A percentile compares a stretch with the other conserved stretches of the same genome.
These are phyloP conservation scores for Plagodis pulveraria DNA, from an alignment of 2,888 invertebrate genomes.

Conservation along the genomic window DNA sequence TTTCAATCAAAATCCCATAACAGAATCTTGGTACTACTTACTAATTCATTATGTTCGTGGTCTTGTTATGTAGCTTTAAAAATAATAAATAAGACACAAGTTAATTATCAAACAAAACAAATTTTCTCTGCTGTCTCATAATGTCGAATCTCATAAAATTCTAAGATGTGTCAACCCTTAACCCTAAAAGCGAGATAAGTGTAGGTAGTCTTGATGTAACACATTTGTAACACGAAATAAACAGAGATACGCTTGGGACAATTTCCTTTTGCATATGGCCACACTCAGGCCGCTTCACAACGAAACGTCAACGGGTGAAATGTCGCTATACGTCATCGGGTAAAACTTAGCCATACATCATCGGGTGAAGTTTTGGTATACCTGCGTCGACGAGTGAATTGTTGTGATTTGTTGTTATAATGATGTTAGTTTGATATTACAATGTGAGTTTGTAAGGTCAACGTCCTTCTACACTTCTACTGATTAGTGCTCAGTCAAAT, in stretches of 20 bases:
- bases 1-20: no score
- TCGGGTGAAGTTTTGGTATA: not conserved
- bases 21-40: no score
- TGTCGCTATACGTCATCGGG: no score
- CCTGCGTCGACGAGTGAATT: slow-evolving; percentile 20
- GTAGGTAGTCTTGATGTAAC: slow-evolving; percentile 68
- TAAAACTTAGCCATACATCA: not conserved
- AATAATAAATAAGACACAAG: no score
- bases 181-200: slow-evolving; percentile 30
- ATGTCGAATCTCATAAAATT: not conserved
- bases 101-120: no score
- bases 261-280: slow-evolving; percentile 60
- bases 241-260: slow-evolving; percentile 63
- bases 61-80: no score
- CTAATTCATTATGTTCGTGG: no score
- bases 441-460: no score
- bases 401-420: slow-evolving; percentile 48
- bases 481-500: not conserved
- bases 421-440: slow-evolving; percentile 5
- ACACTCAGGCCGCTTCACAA: slow-evolving; percentile 36
- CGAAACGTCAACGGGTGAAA: slow-evolving; percentile 5
- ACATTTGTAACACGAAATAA: slow-evolving; percentile 82
- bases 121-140: not conserved
- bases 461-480: not conserved
- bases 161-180: slow-evolving; percentile 19